Percentiles rank a stretch among this genome's conserved stretches.
These are phyloP conservation scores for Leptopilina myrica DNA, from an alignment of 2,888 invertebrate genomes.

Conservation along the genomic window DNA sequence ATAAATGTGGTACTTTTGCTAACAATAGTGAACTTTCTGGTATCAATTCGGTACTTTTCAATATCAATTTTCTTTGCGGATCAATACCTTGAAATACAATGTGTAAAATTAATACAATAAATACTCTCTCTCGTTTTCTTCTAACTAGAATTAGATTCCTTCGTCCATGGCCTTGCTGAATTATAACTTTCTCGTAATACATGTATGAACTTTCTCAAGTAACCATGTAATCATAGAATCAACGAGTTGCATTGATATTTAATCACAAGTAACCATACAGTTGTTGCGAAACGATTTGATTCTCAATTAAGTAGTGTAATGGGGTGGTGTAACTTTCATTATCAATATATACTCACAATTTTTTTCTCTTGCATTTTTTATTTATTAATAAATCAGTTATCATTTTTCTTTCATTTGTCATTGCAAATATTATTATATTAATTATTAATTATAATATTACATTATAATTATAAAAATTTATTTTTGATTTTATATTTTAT, in stretches of 20 bases:
- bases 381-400: no score
- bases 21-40: no score
- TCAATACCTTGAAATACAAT: neutral
- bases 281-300: constrained; percentile 36
- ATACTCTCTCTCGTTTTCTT: constrained; percentile 30
- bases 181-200: constrained; percentile 54
- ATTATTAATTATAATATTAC: no score
- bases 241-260: constrained; percentile 37
- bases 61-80: no score
- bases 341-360: neutral
- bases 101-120: neutral
- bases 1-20: no score
- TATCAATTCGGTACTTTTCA: no score
- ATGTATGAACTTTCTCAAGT: constrained; percentile 51
- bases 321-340: constrained; percentile 38
- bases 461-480: no score
- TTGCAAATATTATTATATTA: no score
- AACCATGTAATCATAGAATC: constrained; percentile 32
- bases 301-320: constrained; percentile 16
- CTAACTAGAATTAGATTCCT: constrained; percentile 47
- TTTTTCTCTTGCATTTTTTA: neutral
- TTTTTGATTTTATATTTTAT: no score
- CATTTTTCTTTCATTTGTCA: no score
- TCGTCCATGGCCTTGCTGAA: constrained; percentile 55
- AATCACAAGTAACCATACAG: constrained; percentile 31